A percentile compares a stretch with the other conserved stretches of the same genome.
These are phyloP conservation scores for Toxostoma redivivum DNA, from an alignment of 2,113 vertebrate genomes.

Conservation along the genomic window DNA sequence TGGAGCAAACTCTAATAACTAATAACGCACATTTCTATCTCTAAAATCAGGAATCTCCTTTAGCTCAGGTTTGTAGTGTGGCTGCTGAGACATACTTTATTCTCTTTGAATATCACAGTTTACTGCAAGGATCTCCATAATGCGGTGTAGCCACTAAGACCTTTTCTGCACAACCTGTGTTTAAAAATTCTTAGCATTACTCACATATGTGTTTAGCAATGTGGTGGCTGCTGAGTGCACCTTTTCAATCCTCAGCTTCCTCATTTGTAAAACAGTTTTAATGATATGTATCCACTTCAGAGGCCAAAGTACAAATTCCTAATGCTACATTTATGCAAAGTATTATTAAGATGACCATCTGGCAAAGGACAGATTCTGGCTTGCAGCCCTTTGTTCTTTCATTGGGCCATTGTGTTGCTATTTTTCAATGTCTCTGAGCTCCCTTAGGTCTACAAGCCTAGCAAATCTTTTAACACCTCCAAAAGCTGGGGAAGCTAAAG, in stretches of 20 bases:
- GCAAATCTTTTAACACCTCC: constrained; percentile 51
- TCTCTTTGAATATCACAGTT: not conserved
- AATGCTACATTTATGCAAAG: constrained; percentile 25
- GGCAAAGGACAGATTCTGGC: constrained; percentile 39
- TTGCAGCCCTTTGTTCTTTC: constrained; percentile 37
- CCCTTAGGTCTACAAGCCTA: not conserved
- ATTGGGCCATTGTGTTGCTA: not conserved
- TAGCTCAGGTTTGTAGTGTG: not conserved
- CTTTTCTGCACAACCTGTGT: not conserved
- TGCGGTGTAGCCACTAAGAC: not conserved
- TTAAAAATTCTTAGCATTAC: not conserved
- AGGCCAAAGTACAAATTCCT: constrained; percentile 37
- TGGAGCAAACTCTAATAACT: not conserved
- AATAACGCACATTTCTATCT: not conserved
- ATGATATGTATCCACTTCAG: constrained; percentile 4
- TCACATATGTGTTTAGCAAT: not conserved
- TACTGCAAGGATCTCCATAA: not conserved
- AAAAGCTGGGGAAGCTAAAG: constrained; percentile 22
- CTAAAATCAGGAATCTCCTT: not conserved
- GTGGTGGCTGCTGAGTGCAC: not conserved
- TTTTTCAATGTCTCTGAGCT: constrained; percentile 13
- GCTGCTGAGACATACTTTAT: not conserved
- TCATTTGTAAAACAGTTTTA: not conserved
- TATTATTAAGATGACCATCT: constrained; percentile 36
- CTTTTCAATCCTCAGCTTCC: not conserved